phyloP scores from a whole-genome alignment of 2,888 invertebrate species.

The Morpho deidamia region DNA sequence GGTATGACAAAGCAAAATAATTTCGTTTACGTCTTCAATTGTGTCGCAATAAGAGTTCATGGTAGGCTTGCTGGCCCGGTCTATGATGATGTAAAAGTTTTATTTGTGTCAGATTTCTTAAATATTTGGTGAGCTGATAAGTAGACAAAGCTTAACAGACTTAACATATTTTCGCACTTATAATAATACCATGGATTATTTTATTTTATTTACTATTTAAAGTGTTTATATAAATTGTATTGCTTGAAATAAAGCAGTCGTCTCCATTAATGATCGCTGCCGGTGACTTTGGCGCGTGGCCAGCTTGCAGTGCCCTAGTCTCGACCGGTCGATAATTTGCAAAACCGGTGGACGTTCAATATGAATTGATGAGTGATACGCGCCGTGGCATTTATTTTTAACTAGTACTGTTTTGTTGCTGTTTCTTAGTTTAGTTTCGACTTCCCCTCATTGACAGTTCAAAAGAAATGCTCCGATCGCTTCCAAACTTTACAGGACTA shows the following conservation, averaged over 20 bases:
- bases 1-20: no score
- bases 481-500: no score
- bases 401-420: no score
- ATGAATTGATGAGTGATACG: slow-evolving; percentile 11
- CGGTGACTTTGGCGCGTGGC: slow-evolving; percentile 20
- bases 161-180: no score
- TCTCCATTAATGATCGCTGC: slow-evolving; percentile 17
- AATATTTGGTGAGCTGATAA: no score
- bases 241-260: slow-evolving; percentile 19
- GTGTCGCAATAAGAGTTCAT: no score
- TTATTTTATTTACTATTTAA: background rate
- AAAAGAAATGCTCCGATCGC: background rate
- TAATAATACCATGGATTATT: background rate
- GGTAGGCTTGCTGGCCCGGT: no score
- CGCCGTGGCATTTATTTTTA: slow-evolving; percentile 6
- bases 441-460: no score
- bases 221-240: slow-evolving; percentile 5
- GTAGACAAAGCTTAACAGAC: background rate
- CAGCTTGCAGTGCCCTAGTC: slow-evolving; percentile 18
- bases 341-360: slow-evolving; percentile 8
- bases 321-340: slow-evolving; percentile 22
- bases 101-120: no score
- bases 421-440: no score
- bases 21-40: no score
- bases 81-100: no score